Percentiles rank a stretch among this genome's conserved stretches.
Conservation (phyloP, 1,140 invertebrate genomes). For the Ridgeia piscesae region DNA sequence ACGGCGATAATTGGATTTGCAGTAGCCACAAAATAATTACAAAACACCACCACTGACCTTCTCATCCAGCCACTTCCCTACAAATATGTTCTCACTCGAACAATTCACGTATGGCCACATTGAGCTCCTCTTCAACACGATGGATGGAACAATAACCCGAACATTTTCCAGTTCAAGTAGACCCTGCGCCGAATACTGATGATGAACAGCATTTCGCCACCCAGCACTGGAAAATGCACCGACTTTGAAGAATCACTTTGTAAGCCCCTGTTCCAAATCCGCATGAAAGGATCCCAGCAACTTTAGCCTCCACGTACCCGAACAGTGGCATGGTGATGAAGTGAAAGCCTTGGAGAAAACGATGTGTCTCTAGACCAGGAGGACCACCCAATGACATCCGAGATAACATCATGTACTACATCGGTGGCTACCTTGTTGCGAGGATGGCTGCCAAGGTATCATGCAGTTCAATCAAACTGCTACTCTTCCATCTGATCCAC, state of each 20-base stretch:
- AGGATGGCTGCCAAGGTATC: background rate
- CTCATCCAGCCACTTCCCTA: constrained; percentile 1
- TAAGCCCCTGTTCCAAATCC: background rate
- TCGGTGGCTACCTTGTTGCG: background rate
- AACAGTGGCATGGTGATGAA: background rate
- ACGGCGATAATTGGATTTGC: constrained; percentile 14
- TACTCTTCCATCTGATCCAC: background rate
- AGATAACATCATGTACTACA: background rate
- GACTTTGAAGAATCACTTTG: too few relatives aligned
- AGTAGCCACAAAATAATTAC: background rate
- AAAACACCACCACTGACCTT: constrained; percentile 18
- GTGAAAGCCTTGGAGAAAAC: background rate
- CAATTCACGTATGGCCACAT: constrained; percentile 55
- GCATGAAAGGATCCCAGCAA: background rate
- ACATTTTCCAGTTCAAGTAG: constrained; percentile 42
- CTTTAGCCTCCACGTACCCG: background rate
- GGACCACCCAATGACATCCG: background rate
- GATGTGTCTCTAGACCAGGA: background rate
- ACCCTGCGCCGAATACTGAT: constrained; percentile 16
- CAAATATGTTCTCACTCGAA: constrained; percentile 40
- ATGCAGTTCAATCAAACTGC: background rate
- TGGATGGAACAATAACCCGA: constrained; percentile 57
- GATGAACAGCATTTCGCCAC: background rate
- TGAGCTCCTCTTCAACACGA: constrained; percentile 53
- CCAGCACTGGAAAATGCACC: constrained; percentile 6